phyloP scores from a whole-genome alignment of 2,113 vertebrate species.

The Muntiacus reevesi region DNA sequence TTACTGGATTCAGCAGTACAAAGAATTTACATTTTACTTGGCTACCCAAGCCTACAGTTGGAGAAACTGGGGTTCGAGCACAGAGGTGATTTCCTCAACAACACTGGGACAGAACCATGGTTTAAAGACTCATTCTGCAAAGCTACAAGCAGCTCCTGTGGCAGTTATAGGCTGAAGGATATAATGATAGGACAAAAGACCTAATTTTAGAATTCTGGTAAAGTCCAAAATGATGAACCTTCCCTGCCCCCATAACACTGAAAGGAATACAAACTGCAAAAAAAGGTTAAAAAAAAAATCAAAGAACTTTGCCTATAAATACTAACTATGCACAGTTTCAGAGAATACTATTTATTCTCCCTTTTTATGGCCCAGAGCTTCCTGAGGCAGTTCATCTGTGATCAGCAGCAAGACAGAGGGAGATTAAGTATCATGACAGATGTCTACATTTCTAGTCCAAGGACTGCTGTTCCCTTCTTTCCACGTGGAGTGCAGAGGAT shows the following conservation, averaged over 20 bases:
- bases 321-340: not conserved
- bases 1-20: not conserved
- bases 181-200: not conserved
- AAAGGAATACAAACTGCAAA: slow-evolving; percentile 18
- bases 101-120: not conserved
- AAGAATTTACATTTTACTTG: not conserved
- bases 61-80: not conserved
- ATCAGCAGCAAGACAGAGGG: not conserved
- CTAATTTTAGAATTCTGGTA: slow-evolving; percentile 1
- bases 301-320: not conserved
- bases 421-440: not conserved
- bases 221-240: not conserved
- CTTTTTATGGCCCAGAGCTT: not conserved
- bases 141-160: not conserved
- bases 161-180: not conserved
- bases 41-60: not conserved
- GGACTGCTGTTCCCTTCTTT: not conserved
- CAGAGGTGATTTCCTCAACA: not conserved
- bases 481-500: not conserved
- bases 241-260: not conserved
- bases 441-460: not conserved
- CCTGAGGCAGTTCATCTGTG: not conserved
- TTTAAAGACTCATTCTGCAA: not conserved
- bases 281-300: not conserved
- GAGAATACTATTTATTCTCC: not conserved